Conservation (phyloP, 2,797 vertebrate species). For the Lepus oiostolus region DNA sequence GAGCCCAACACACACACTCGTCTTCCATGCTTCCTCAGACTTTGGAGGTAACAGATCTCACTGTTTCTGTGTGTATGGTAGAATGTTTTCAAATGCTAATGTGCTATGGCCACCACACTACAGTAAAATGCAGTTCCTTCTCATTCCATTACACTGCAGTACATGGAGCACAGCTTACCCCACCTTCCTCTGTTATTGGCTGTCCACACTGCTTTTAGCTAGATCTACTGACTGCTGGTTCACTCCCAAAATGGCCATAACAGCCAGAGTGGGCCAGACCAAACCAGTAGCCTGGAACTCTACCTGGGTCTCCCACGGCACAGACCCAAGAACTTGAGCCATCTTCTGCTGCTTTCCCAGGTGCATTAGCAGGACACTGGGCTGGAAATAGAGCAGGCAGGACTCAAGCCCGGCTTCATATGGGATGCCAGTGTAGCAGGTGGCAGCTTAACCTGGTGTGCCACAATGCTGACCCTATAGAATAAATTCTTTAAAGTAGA, state of each 20-base stretch:
- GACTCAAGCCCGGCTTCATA: too few species aligned
- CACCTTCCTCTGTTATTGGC: not conserved
- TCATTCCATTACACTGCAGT: not conserved
- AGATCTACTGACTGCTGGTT: not conserved
- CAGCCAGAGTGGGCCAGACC: too few species aligned
- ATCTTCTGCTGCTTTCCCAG: too few species aligned
- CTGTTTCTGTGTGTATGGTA: not conserved
- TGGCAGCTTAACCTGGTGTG: too few species aligned
- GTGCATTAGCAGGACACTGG: too few species aligned
- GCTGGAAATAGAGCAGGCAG: too few species aligned
- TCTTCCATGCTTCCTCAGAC: not conserved
- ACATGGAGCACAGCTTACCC: not conserved
- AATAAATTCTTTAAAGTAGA: slow-evolving; percentile 21
- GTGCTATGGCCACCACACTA: not conserved
- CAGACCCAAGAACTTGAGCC: too few species aligned
- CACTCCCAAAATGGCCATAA: too few species aligned
- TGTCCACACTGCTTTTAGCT: not conserved
- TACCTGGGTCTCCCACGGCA: too few species aligned
- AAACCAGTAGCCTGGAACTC: too few species aligned
- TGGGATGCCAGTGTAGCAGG: too few species aligned
- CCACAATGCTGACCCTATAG: not conserved
- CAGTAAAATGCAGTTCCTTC: not conserved
- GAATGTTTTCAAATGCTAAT: not conserved
- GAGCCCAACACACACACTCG: not conserved
- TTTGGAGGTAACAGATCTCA: not conserved